Evolutionary conservation across 2,113 vertebrate species (phyloP).

Genomic region (Oxyura jamaicensis): DNA sequence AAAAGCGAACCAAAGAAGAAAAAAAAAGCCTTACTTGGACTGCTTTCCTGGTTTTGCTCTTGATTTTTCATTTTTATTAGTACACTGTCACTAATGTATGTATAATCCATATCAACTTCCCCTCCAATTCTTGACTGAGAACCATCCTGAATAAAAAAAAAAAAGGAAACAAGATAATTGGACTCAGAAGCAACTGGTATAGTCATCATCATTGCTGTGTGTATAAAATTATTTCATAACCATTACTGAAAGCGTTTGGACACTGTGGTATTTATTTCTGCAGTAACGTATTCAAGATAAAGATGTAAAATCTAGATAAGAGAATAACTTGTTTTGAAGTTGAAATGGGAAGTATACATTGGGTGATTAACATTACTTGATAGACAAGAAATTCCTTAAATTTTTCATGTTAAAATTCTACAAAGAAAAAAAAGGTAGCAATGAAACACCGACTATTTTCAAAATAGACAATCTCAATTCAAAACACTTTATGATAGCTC

Average conservation of each 20-base stretch:
- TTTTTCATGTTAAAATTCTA: background rate
- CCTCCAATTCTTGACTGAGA: slow-evolving; percentile 65
- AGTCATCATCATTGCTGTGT: background rate
- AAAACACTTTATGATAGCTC: background rate
- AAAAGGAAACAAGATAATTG: background rate
- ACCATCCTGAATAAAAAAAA: slow-evolving; percentile 54
- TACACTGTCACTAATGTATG: slow-evolving; percentile 89
- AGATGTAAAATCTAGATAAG: background rate
- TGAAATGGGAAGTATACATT: background rate
- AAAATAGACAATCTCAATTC: background rate
- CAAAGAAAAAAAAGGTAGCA: background rate
- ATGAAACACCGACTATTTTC: background rate
- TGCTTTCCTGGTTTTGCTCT: slow-evolving; percentile 53
- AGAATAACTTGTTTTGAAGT: background rate
- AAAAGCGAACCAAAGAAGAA: background rate
- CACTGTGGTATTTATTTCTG: background rate
- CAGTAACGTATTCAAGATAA: background rate
- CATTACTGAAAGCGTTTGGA: background rate
- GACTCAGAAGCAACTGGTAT: background rate
- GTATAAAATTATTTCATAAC: background rate
- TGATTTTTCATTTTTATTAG: slow-evolving; percentile 78
- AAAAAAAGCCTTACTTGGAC: slow-evolving; percentile 68
- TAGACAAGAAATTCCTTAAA: background rate
- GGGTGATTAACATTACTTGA: background rate
- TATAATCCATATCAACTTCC: slow-evolving; percentile 89